Percentiles rank a stretch among this genome's conserved stretches.
These are phyloP conservation scores for Gallinago stenura DNA, from an alignment of 2,797 vertebrate genomes.

Conservation along the genomic window DNA sequence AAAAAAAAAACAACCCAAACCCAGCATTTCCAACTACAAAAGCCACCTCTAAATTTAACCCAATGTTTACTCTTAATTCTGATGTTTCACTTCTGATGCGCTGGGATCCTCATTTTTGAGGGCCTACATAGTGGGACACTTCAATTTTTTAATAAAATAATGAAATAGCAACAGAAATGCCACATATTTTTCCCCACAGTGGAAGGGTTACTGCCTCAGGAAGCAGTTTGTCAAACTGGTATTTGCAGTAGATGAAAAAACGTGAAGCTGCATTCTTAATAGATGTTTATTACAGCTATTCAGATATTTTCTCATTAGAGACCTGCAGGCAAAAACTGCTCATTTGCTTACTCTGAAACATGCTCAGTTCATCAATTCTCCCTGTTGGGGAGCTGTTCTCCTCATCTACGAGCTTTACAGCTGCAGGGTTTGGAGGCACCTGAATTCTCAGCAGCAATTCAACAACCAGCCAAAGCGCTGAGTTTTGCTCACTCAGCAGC, in stretches of 20 bases:
- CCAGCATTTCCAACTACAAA: neutral
- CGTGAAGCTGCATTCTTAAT: neutral
- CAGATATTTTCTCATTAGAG: neutral
- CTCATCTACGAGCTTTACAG: neutral
- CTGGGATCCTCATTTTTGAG: neutral
- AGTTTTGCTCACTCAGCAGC: neutral
- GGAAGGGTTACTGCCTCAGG: neutral
- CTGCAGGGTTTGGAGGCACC: neutral
- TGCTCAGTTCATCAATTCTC: neutral
- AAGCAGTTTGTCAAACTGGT: neutral
- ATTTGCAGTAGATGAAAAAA: neutral
- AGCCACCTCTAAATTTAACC: neutral
- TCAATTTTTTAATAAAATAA: neutral
- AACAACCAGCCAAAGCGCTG: neutral
- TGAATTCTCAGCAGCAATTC: neutral
- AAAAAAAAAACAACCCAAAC: accelerated
- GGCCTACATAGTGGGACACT: accelerated
- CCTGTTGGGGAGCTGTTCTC: neutral
- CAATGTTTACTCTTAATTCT: neutral
- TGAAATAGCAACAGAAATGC: neutral
- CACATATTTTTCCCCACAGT: neutral
- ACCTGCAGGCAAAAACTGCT: neutral
- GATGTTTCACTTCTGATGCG: neutral
- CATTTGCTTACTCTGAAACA: neutral
- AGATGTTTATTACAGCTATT: neutral